Evolutionary conservation across 2,888 invertebrate species (phyloP).

Genomic region (Cetonia aurata): DNA sequence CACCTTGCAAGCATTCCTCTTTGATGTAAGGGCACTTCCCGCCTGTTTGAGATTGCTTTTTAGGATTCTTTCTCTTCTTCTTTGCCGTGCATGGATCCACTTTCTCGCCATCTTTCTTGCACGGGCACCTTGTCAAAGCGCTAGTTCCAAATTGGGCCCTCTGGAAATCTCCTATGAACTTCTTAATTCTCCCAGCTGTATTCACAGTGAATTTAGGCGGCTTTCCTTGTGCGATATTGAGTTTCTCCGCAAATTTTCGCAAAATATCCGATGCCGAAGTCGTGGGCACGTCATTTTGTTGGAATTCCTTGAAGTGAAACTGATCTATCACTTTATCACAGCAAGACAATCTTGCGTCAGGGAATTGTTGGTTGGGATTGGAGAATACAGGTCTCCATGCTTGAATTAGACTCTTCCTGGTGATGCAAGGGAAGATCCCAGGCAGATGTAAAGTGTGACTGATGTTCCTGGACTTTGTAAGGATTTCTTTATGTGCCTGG

Average conservation of each 20-base stretch:
- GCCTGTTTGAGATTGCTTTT: constrained; percentile 8
- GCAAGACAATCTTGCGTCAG: background rate
- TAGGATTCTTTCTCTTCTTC: constrained; percentile 13
- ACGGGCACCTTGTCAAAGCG: background rate
- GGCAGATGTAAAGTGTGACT: background rate
- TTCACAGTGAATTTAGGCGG: constrained; percentile 11
- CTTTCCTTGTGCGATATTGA: background rate
- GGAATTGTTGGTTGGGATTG: background rate
- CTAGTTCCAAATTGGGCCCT: constrained; percentile 24
- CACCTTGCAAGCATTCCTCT: constrained; percentile 13
- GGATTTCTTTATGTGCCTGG: constrained; percentile 13
- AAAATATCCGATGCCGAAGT: background rate
- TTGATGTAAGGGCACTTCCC: constrained; percentile 30
- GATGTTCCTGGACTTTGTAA: constrained; percentile 7
- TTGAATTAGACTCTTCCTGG: constrained; percentile 31
- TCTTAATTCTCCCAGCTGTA: constrained; percentile 24
- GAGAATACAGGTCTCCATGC: constrained; percentile 24
- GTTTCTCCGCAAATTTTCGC: background rate
- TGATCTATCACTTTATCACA: background rate
- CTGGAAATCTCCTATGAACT: constrained; percentile 28
- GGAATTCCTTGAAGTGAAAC: background rate
- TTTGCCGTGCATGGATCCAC: background rate
- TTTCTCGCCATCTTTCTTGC: constrained; percentile 16
- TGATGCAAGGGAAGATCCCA: constrained; percentile 22
- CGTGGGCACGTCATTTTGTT: background rate